Base-by-base conservation (phyloP, 1,140 invertebrate species). In the Oryzaephilus surinamensis region DNA sequence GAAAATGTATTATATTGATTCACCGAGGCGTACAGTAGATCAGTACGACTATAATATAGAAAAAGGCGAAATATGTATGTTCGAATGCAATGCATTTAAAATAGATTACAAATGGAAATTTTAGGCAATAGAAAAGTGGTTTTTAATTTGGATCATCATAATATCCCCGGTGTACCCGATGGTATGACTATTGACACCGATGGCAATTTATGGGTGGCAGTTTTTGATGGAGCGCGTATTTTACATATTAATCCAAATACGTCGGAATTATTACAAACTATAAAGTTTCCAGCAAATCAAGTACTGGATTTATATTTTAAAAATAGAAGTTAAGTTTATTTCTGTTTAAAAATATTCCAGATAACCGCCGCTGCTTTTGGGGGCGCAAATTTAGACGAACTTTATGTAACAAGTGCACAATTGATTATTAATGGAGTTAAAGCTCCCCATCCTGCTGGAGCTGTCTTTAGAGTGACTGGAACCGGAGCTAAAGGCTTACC, bases 1-100 rank as follows among this genome's bases (percentile, higher is more conserved):
- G 16, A 74, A 71, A 8, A 74, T 85, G 63, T 87, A 82, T 57
- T 85, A 79, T 52, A 80, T 81, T 2, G 81, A 87, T 57, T 75
- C 79, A 4, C 64, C 71, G 5, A 76, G 75, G 11, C 63, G 63
- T 24, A 65, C 73, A 48, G 67, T 87, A 24, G 69, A 74, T 37
- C 69, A 70, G 16, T 90, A 81, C 51, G 79, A 90, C 10, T 90
- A 79, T 50, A 71, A 90, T 48, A 62, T 77, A 1, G 61, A 70
- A 4, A 74, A 66, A 7, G 82, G 80, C 16, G 59, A 67, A 6
- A 74, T 82, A 33, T 63, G 80, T 81, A 62, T 73, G 77, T 20
- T 19, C 11, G 3, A 13, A 19, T 12, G 8, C 4, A 11, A 7
- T 13, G 6, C 4, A 16, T 23, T 27, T 36, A 36, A 8, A 6